These are phyloP conservation scores for Drosophila novamexicana DNA, from an alignment of 1,140 invertebrate species.

Conservation along the genomic window DNA sequence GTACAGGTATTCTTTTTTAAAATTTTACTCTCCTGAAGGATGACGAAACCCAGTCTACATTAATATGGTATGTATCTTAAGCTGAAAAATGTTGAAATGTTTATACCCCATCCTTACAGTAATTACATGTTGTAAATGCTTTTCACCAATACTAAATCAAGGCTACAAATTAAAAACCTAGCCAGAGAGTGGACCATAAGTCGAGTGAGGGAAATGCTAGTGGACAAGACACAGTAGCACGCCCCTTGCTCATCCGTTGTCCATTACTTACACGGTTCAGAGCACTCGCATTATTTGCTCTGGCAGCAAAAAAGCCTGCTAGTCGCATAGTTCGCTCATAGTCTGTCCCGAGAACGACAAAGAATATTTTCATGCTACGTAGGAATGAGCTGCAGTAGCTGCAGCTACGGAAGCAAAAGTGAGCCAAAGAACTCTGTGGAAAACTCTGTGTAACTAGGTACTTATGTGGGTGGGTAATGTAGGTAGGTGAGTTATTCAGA, in stretches of 20 bases:
- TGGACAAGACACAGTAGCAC: neutral
- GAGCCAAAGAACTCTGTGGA: neutral
- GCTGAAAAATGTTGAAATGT: too few species aligned
- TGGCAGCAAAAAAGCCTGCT: slow-evolving; percentile 9
- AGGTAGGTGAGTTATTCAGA: neutral
- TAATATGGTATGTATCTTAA: slow-evolving; percentile 1
- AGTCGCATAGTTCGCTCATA: slow-evolving; percentile 8
- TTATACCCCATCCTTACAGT: too few species aligned
- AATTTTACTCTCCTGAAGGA: neutral
- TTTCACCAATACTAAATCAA: neutral
- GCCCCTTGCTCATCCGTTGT: neutral
- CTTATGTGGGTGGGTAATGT: too few species aligned
- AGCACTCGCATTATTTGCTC: slow-evolving; percentile 18
- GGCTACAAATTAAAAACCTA: neutral
- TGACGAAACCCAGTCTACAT: neutral
- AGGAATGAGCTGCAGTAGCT: neutral
- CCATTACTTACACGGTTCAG: slow-evolving; percentile 10
- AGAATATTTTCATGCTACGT: slow-evolving; percentile 9
- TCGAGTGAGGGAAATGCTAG: neutral
- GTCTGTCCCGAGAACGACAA: neutral
- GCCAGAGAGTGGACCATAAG: too few species aligned
- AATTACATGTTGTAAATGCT: too few species aligned
- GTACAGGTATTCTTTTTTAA: neutral
- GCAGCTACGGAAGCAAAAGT: neutral
- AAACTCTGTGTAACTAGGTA: neutral